Conservation (phyloP, 2,888 invertebrate genomes). For the Drosophila anomalipes region DNA sequence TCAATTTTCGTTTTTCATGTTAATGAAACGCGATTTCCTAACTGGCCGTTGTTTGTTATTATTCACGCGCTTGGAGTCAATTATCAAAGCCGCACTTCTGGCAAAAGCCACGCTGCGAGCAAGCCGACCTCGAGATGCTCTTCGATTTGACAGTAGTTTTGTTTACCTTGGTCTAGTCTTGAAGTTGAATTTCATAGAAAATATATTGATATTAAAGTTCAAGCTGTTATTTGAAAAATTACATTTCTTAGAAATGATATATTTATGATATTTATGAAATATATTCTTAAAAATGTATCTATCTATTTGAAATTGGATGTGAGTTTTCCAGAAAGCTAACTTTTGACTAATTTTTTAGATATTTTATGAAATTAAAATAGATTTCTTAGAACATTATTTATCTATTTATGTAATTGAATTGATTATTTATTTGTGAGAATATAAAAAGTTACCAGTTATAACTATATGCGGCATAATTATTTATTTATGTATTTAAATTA, state of each 20-base stretch:
- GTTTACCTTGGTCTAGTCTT: neutral
- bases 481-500: too few species aligned
- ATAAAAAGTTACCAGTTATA: too few species aligned
- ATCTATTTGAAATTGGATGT: neutral
- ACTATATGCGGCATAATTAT: too few species aligned
- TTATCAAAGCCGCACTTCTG: conserved; percentile 65
- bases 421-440: too few species aligned
- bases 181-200: neutral
- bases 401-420: neutral
- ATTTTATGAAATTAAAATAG: neutral
- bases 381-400: neutral
- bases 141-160: neutral
- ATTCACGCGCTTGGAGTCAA: conserved; percentile 81
- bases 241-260: neutral
- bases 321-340: neutral
- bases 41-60: conserved; percentile 72
- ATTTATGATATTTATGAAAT: neutral
- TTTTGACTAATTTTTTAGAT: neutral
- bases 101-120: neutral
- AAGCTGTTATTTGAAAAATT: neutral
- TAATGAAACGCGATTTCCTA: conserved; percentile 80
- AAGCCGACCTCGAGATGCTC: conserved; percentile 16
- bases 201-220: neutral
- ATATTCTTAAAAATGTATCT: neutral
- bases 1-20: conserved; percentile 65